A percentile compares a stretch with the other conserved stretches of the same genome.
These are phyloP conservation scores for Margarornis squamiger DNA, from an alignment of 2,797 vertebrate genomes.

Conservation along the genomic window DNA sequence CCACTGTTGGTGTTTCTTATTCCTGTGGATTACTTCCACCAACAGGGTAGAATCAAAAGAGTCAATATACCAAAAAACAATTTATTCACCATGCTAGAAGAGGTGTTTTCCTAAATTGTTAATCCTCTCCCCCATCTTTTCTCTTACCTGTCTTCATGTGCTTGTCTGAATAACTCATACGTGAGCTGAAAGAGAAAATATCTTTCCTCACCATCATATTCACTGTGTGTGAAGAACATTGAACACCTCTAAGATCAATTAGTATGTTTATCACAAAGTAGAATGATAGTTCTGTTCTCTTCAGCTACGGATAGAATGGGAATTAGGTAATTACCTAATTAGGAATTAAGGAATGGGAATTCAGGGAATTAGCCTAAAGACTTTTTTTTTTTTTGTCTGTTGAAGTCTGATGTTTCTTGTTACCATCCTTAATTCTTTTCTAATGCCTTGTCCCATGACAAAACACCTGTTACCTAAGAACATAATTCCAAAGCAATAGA, in stretches of 20 bases:
- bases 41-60: neutral
- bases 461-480: slow-evolving; percentile 24
- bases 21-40: neutral
- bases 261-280: neutral
- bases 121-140: neutral
- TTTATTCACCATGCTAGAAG: neutral
- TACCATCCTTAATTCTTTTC: slow-evolving; percentile 13
- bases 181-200: neutral
- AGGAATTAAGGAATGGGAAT: slow-evolving; percentile 15
- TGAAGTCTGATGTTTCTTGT: neutral
- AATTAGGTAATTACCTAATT: slow-evolving; percentile 23
- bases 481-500: neutral
- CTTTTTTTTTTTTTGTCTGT: neutral
- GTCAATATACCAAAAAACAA: neutral
- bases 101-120: neutral
- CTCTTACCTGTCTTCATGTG: neutral
- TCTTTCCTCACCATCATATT: neutral
- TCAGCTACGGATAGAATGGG: neutral
- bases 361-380: neutral
- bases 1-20: neutral
- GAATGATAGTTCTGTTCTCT: neutral
- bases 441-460: slow-evolving; percentile 18
- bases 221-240: neutral
- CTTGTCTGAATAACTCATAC: neutral
- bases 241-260: neutral